Evolutionary conservation across 2,113 vertebrate species (phyloP), one percentile per base, ranked within the genome.

Genomic region (Apodemus sylvaticus): DNA sequence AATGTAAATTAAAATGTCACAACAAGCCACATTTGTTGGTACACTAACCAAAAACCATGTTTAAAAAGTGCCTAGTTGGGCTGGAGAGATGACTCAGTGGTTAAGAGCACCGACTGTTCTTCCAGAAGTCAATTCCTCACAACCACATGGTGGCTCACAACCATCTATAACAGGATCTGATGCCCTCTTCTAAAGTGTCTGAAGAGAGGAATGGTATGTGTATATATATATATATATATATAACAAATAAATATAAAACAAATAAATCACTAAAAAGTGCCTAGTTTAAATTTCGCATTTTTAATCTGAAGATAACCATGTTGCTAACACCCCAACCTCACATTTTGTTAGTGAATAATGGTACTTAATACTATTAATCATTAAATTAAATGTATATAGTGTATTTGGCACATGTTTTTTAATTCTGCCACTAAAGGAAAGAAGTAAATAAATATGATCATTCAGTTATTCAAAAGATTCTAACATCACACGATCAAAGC

Each of bases 261-360:
- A 58, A 58, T 58, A 58, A 58, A 58, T 20, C 58, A 5, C 19
- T 58, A 20, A 58, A 22, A 60, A 58, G 26, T 64, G 26, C 26
- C 62, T 31, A 64, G 62, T 64, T 64, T 34, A 94, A 73, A 70
- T 71, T 96, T 93, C 86, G 16, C 55, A 93, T 92, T 34, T 89
- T 96, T 86, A 96, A 98, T 76, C 7, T 31, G 60, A 96, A 79
- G 70, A 89, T 76, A 94, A 85, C 29, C 19, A 3, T 88, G 17
- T 92, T 85, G 7, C 13, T 34, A 86, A 42, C 12, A 96, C 45
- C 92, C 31, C 76, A 95, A 68, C 29, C 74, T 71, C 62, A 85
- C 42, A 83, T 70, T 62, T 64, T 88, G 39, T 94, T 93, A 89
- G 31, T 90, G 70, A 89, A 90, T 48, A 36, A 68, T 87, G 14